Evolutionary conservation across 1,140 invertebrate genomes (phyloP).

Genomic region (Drosophila pseudoobscura): DNA sequence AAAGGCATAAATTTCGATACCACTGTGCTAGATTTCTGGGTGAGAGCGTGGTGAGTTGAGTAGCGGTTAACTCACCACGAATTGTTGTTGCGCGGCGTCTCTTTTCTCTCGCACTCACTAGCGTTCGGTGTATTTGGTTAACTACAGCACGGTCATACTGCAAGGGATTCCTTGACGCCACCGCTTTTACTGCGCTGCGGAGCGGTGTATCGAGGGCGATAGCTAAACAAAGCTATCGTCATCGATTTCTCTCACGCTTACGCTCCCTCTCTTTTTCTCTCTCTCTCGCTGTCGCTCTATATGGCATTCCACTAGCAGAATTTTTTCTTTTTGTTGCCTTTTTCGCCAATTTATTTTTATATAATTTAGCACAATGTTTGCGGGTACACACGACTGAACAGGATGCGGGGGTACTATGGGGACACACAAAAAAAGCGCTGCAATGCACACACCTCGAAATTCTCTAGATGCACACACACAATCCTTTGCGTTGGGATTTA

Average conservation of each 20-base stretch:
- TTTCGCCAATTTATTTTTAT: conserved; percentile 39
- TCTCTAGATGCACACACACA: conserved; percentile 22
- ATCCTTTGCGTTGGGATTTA: conserved; percentile 22
- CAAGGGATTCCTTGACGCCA: conserved; percentile 7
- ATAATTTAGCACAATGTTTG: conserved; percentile 55
- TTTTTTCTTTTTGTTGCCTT: conserved; percentile 39
- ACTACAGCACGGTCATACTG: conserved; percentile 27
- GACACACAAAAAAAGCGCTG: conserved; percentile 36
- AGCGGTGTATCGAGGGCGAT: conserved; percentile 31
- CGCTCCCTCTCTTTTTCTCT: conserved; percentile 13
- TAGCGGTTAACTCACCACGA: too few species aligned
- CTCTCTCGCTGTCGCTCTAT: conserved; percentile 11
- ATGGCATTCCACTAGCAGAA: conserved; percentile 51
- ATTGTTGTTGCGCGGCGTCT: conserved; percentile 32
- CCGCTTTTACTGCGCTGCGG: conserved; percentile 2
- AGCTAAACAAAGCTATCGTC: conserved; percentile 29
- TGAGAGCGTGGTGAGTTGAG: conserved; percentile 42
- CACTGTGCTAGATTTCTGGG: conserved; percentile 51
- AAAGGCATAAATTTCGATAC: conserved; percentile 20
- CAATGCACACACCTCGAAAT: conserved; percentile 51
- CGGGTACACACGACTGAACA: conserved; percentile 26
- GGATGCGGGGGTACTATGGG: conserved; percentile 18
- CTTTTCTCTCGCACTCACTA: conserved; percentile 24
- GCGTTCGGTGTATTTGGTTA: conserved; percentile 20
- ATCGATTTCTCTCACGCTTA: conserved; percentile 14